These are phyloP conservation scores for Epizoanthus illoricatus DNA, from an alignment of 92 coral and sea anemone genomes.

Conservation along the genomic window DNA sequence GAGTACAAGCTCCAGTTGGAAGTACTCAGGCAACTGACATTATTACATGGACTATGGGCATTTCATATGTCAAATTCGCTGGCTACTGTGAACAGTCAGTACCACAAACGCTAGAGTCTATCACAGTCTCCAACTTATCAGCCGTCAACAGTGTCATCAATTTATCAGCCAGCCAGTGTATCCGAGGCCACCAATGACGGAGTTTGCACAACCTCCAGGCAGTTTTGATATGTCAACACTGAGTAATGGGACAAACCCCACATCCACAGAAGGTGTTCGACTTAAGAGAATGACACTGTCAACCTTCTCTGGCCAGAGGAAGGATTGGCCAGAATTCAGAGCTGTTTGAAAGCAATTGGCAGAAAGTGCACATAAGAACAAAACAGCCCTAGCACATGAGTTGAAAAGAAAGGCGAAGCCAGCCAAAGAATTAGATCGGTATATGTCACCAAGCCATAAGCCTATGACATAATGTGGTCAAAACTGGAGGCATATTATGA, in stretches of 20 bases:
- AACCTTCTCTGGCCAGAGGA: conserved; percentile 55
- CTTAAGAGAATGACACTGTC: conserved; percentile 57
- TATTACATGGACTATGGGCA: too few relatives aligned
- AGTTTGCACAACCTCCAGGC: not conserved
- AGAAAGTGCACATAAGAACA: conserved; percentile 46
- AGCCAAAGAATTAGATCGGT: conserved; percentile 56
- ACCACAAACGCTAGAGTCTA: not conserved
- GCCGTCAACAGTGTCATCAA: not conserved
- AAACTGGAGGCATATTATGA: conserved; percentile 57
- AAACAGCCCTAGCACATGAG: conserved; percentile 69
- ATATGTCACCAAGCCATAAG: conserved; percentile 67
- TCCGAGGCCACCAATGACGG: not conserved
- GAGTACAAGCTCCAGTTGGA: too few relatives aligned
- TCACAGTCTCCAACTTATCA: not conserved
- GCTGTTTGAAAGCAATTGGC: conserved; percentile 64
- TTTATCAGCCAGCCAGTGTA: not conserved
- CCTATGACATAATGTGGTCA: conserved; percentile 65
- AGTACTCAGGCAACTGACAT: too few relatives aligned
- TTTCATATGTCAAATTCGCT: not conserved
- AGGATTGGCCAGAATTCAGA: conserved; percentile 67
- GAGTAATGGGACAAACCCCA: too few relatives aligned
- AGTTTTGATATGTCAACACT: too few relatives aligned
- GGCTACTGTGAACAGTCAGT: not conserved
- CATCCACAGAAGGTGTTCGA: not conserved
- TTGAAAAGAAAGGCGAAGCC: conserved; percentile 60